Evolutionary conservation across 2,113 vertebrate genomes (phyloP).

Genomic region (Muntiacus reevesi): DNA sequence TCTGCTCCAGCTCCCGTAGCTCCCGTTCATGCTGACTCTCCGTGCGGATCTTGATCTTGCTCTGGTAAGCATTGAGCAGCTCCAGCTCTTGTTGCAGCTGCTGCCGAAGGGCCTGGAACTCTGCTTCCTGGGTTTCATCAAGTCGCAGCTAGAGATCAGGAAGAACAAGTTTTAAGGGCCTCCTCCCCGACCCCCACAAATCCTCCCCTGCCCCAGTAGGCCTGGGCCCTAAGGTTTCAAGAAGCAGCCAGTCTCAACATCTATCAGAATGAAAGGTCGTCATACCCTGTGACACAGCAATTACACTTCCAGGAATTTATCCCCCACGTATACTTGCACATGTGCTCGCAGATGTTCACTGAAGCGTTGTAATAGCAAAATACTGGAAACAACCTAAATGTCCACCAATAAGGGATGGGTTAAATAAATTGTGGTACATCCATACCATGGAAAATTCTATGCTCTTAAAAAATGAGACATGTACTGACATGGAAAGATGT

Average conservation of each 20-base stretch:
- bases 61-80: conserved; percentile 94
- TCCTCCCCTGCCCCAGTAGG: conserved; percentile 66
- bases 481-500: conserved; percentile 45
- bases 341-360: conserved; percentile 53
- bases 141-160: conserved; percentile 84
- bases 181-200: neutral
- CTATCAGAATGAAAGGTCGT: conserved; percentile 61
- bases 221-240: conserved; percentile 60
- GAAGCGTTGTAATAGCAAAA: conserved; percentile 66
- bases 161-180: neutral
- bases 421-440: conserved; percentile 59
- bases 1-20: conserved; percentile 92
- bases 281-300: conserved; percentile 69
- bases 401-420: conserved; percentile 70
- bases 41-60: conserved; percentile 95
- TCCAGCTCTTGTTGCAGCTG: conserved; percentile 95
- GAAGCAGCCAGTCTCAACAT: conserved; percentile 60
- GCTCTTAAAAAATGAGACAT: conserved; percentile 25
- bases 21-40: conserved; percentile 92
- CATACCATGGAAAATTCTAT: conserved; percentile 45
- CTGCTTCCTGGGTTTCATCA: conserved; percentile 93
- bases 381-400: conserved; percentile 67
- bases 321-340: conserved; percentile 70
- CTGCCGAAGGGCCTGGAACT: conserved; percentile 92
- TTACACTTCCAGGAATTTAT: conserved; percentile 72